These are phyloP conservation scores for Aphidoletes aphidimyza DNA, from an alignment of 2,888 invertebrate species.

Conservation along the genomic window DNA sequence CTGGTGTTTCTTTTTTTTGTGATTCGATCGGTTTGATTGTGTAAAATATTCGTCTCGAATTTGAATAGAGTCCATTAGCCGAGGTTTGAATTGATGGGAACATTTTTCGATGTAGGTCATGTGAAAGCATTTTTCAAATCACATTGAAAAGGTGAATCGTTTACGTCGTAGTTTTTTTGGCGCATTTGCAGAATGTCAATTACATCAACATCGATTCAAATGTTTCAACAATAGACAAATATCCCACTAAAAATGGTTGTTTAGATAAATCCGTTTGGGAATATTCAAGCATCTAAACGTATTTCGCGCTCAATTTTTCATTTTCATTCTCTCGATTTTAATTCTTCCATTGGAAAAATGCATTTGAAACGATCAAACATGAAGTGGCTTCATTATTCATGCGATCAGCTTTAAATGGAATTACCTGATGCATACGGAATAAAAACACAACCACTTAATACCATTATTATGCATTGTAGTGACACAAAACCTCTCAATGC, in stretches of 20 bases:
- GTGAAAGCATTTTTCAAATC: neutral
- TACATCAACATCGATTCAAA: neutral
- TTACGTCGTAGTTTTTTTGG: neutral
- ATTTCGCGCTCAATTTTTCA: constrained; percentile 19
- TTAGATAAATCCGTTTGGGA: neutral
- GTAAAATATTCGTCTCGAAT: neutral
- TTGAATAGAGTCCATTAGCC: neutral
- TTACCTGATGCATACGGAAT: constrained; percentile 12
- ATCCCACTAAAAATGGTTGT: no score
- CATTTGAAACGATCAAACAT: neutral
- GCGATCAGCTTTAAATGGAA: neutral
- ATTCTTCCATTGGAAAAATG: neutral
- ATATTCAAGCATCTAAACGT: no score
- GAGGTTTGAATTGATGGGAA: neutral
- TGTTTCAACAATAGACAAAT: neutral
- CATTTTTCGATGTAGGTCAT: constrained; percentile 5
- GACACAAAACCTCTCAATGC: neutral
- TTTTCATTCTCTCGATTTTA: no score
- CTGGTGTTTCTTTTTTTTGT: neutral
- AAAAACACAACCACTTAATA: neutral
- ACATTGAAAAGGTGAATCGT: neutral
- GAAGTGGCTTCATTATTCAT: constrained; percentile 19
- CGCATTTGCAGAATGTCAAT: constrained; percentile 25
- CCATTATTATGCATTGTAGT: constrained; percentile 47
- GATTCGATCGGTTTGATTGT: neutral